These are phyloP conservation scores for Orientallactaga bullata DNA, from an alignment of 2,113 vertebrate genomes.

Conservation along the genomic window DNA sequence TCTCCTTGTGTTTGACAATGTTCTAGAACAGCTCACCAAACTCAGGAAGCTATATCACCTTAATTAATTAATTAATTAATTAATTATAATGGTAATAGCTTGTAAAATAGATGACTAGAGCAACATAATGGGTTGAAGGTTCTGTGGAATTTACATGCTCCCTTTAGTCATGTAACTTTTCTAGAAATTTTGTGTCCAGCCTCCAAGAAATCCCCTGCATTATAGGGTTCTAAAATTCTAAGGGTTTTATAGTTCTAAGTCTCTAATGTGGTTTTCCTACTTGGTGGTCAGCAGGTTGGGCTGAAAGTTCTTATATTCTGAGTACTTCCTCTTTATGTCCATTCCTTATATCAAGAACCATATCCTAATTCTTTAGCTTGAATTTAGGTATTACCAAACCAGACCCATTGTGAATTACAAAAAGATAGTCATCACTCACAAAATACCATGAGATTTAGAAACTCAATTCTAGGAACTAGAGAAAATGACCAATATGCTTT, in stretches of 20 bases:
- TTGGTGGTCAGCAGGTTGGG: not conserved
- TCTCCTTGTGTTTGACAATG: not conserved
- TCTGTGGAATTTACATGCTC: not conserved
- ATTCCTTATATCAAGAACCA: not conserved
- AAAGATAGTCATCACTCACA: not conserved
- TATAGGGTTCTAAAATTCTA: not conserved
- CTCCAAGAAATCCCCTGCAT: not conserved
- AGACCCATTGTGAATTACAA: not conserved
- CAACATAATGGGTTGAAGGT: not conserved
- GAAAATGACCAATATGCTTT: not conserved
- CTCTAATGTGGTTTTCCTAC: not conserved
- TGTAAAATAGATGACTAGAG: not conserved
- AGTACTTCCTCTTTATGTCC: not conserved
- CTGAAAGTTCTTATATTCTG: not conserved
- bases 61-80: no score
- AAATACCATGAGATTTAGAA: not conserved
- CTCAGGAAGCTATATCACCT: not conserved
- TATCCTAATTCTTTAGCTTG: not conserved
- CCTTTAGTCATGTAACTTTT: not conserved
- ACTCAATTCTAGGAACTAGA: not conserved
- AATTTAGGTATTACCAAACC: not conserved
- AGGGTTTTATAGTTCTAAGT: not conserved
- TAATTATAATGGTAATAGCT: no score
- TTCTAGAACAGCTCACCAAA: not conserved
- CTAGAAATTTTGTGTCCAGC: not conserved